Evolutionary conservation across 2,888 invertebrate genomes (phyloP).

Genomic region (Cataglyphis altisquamis): DNA sequence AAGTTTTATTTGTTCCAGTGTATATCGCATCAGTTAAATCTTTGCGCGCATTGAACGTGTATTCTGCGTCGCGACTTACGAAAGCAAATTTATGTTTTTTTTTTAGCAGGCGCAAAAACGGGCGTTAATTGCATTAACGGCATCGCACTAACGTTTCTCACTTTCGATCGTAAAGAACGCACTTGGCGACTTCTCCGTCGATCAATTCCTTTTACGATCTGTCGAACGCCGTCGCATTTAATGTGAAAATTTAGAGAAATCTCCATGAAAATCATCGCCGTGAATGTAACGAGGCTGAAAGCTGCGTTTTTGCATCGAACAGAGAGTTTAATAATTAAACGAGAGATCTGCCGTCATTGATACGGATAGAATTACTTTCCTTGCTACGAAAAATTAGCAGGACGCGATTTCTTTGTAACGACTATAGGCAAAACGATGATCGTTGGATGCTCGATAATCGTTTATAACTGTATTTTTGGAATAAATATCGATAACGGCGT

Average conservation of each 20-base stretch:
- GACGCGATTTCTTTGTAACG: slow-evolving; percentile 38
- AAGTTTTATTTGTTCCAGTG: background rate
- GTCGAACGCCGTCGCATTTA: slow-evolving; percentile 18
- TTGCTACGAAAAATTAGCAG: slow-evolving; percentile 33
- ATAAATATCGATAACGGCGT: background rate
- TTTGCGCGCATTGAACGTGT: background rate
- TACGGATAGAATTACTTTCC: slow-evolving; percentile 40
- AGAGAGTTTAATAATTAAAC: slow-evolving; percentile 43
- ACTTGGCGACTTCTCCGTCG: background rate
- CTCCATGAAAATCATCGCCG: slow-evolving; percentile 55
- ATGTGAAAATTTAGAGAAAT: slow-evolving; percentile 68
- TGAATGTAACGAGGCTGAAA: slow-evolving; percentile 45
- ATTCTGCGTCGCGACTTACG: background rate
- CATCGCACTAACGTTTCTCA: slow-evolving; percentile 56
- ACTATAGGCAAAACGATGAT: background rate
- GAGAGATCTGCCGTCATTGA: slow-evolving; percentile 35
- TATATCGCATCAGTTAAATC: background rate
- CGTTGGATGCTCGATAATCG: slow-evolving; percentile 8
- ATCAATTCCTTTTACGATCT: slow-evolving; percentile 45
- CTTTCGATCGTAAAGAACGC: slow-evolving; percentile 66
- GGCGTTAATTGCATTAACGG: slow-evolving; percentile 68
- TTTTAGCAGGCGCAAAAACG: slow-evolving; percentile 32
- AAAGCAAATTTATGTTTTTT: slow-evolving; percentile 58
- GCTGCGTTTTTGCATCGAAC: slow-evolving; percentile 34
- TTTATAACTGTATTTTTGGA: slow-evolving; percentile 4